phyloP scores from a whole-genome alignment of 2,888 invertebrate species.

The Oeneis ivallda region DNA sequence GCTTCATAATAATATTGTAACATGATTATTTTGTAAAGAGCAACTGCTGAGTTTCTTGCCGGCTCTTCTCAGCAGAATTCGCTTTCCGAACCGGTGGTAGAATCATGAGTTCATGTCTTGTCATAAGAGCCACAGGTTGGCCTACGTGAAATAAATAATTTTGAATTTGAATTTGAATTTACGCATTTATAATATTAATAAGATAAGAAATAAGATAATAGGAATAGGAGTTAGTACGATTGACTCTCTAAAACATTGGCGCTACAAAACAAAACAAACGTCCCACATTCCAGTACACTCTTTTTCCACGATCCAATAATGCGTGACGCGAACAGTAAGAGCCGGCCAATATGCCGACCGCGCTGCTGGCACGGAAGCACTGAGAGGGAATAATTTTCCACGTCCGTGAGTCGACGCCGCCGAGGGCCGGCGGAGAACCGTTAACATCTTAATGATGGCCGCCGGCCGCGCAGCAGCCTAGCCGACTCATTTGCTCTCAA shows the following conservation, averaged over 20 bases:
- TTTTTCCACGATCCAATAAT: slow-evolving; percentile 18
- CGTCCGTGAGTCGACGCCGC: slow-evolving; percentile 59
- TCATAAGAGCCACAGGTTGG: too few species aligned
- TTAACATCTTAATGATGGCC: slow-evolving; percentile 52
- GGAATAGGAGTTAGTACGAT: too few species aligned
- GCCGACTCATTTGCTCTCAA: slow-evolving; percentile 37
- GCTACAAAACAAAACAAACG: background rate
- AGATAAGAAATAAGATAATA: too few species aligned
- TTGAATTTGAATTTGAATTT: too few species aligned
- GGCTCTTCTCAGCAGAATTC: too few species aligned
- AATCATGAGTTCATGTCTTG: too few species aligned
- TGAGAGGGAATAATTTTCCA: slow-evolving; percentile 74
- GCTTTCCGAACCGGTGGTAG: too few species aligned
- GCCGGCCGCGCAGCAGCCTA: slow-evolving; percentile 31
- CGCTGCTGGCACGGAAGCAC: slow-evolving; percentile 56
- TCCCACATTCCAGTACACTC: background rate
- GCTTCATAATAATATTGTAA: too few species aligned
- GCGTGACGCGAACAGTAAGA: slow-evolving; percentile 38
- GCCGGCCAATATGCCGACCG: slow-evolving; percentile 33
- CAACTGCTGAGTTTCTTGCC: too few species aligned
- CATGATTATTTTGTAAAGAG: too few species aligned
- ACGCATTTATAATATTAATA: too few species aligned
- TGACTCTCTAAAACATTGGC: background rate
- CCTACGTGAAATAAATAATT: too few species aligned
- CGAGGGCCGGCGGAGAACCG: slow-evolving; percentile 60